phyloP scores from a whole-genome alignment of 2,888 invertebrate genomes.

The Lamproptera curius region DNA sequence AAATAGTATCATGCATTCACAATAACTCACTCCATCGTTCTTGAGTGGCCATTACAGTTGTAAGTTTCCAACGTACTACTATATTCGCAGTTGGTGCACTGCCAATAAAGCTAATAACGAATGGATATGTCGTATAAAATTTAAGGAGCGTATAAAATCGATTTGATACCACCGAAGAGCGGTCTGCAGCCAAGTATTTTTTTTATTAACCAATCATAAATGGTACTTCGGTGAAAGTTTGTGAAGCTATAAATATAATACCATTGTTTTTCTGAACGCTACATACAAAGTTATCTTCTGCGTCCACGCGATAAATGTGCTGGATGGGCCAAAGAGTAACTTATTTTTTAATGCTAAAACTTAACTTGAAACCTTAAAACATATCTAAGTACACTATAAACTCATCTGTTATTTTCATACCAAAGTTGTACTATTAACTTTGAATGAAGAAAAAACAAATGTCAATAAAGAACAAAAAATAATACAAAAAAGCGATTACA shows the following conservation, averaged over 20 bases:
- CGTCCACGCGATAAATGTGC: slow-evolving; percentile 9
- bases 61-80: slow-evolving; percentile 14
- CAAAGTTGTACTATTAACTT: no score
- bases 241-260: slow-evolving; percentile 25
- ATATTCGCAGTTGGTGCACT: slow-evolving; percentile 10
- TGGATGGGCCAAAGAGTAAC: no score
- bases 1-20: no score
- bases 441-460: no score
- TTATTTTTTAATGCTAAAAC: no score
- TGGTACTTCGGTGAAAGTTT: slow-evolving; percentile 20
- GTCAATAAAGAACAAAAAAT: no score
- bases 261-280: slow-evolving; percentile 35
- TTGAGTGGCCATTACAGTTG: slow-evolving; percentile 13
- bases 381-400: no score
- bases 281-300: slow-evolving; percentile 25
- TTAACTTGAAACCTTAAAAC: no score
- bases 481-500: no score
- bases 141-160: slow-evolving; percentile 10
- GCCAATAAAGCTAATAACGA: slow-evolving; percentile 15
- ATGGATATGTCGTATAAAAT: slow-evolving; percentile 9
- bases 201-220: slow-evolving; percentile 16
- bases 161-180: not conserved
- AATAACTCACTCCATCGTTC: not conserved
- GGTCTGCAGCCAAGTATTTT: slow-evolving; percentile 1
- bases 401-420: no score